Base-by-base conservation (phyloP, 2,888 invertebrate genomes). In the Noctua comes region DNA sequence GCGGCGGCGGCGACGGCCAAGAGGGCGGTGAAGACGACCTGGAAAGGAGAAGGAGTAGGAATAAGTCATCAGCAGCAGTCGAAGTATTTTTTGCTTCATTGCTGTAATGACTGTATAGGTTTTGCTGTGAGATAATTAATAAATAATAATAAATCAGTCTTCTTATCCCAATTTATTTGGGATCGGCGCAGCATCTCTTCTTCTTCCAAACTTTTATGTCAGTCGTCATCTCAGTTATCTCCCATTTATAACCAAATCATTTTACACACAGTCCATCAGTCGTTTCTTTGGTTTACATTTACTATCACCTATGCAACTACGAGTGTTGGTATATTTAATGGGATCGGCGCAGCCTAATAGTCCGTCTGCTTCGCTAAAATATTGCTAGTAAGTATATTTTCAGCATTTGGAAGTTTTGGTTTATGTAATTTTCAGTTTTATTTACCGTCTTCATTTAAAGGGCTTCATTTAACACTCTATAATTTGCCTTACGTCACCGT, bases 1-100 rank as follows among this genome's bases (percentile, higher is more conserved):
- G 96, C 96, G 69, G 96, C 96, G 77, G 95, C 87, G 73, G 94
- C 95, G 70, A 94, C 92, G 87, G 96, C 96, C 93, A 97, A 86
- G 86, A 97, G 89, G 85, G 97, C 95, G 88, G 97, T 91, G 93
- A 97, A 94, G 77, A 97, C 95, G 88, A 97, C 92, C 97, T 97
- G 91, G 1, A 91, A 91, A 66, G 1, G 10, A 64, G 62, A 27
- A 66, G 1, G 11, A 64, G 64, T 62, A 27, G 31, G 10, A 36
- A 18, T 27, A 27, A 27, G 18, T 27, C 27, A 18, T 27, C 2
- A 57, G 54, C 27, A 59, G 31, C 27, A 31, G 59, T 31, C 8
- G 18, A 10, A 27, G 27, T 59, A 18, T 7, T 59, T 18, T 59
- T 27, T 59, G 27, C 16, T 59, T 59, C 27, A 59, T 16, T 59